A percentile compares a stretch with the other conserved stretches of the same genome.
Conservation (phyloP, 2,113 vertebrate genomes). For the Dromas ardeola region DNA sequence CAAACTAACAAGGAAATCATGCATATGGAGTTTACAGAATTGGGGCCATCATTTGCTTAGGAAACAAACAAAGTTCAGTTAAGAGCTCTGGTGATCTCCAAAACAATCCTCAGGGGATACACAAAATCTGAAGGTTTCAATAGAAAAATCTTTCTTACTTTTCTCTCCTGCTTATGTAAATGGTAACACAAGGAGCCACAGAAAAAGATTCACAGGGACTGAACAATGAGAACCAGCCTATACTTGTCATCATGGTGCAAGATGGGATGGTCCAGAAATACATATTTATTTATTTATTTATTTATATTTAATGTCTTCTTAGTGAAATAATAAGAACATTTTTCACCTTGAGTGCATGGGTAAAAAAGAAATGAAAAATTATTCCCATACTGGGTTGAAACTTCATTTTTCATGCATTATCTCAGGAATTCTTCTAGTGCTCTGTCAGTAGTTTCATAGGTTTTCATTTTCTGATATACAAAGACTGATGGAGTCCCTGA, state of each 20-base stretch:
- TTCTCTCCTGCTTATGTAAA: background rate
- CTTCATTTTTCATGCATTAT: background rate
- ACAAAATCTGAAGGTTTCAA: background rate
- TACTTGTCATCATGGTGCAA: background rate
- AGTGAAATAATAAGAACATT: background rate
- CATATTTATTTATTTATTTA: background rate
- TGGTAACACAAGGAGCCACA: background rate
- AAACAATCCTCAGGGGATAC: background rate
- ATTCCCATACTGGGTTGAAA: background rate
- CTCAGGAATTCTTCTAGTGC: background rate
- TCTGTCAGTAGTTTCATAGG: background rate
- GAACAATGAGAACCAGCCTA: background rate
- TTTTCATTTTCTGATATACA: background rate
- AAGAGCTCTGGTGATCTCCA: background rate
- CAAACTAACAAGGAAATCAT: background rate
- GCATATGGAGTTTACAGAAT: background rate
- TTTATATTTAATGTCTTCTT: background rate
- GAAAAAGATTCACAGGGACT: background rate
- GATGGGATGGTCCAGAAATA: background rate
- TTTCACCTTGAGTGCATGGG: background rate
- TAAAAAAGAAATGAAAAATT: background rate
- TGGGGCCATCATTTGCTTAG: background rate
- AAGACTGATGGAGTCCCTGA: background rate
- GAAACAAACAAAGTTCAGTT: background rate
- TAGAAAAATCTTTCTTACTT: background rate